Conservation (phyloP, 2,113 vertebrate genomes). For the Astatoreochromis straeleni region DNA sequence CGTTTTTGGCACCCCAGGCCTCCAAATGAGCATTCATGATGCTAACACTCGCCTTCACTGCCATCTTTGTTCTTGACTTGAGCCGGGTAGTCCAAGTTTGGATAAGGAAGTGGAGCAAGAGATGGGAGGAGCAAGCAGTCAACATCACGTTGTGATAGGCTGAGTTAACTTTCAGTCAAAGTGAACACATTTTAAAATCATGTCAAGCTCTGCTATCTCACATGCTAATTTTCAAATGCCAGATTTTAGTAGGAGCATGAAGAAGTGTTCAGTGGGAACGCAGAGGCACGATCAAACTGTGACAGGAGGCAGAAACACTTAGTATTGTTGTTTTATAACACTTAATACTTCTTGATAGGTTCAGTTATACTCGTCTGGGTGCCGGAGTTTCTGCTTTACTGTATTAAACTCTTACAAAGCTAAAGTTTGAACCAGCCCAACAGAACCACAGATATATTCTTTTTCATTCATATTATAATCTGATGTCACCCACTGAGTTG, state of each 20-base stretch:
- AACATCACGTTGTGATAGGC: fast-evolving
- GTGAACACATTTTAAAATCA: not conserved
- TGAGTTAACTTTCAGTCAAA: not conserved
- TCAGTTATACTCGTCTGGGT: not conserved
- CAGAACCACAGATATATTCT: not conserved
- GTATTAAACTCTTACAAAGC: not conserved
- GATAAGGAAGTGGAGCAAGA: not conserved
- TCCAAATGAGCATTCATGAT: not conserved
- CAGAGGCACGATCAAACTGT: not conserved
- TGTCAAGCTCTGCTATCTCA: not conserved
- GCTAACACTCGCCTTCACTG: not conserved
- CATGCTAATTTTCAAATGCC: not conserved
- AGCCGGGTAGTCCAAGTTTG: not conserved
- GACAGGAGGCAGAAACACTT: not conserved
- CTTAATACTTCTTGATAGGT: not conserved
- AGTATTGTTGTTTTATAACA: not conserved
- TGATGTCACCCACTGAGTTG: not conserved
- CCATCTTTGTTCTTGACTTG: not conserved
- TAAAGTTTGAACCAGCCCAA: not conserved
- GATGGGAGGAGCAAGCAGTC: not conserved
- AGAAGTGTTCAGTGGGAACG: not conserved
- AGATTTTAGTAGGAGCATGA: not conserved
- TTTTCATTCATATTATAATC: not conserved
- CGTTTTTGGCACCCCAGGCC: not conserved
- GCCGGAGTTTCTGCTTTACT: not conserved